These are phyloP conservation scores for Bombyx mandarina DNA, from an alignment of 1,140 invertebrate genomes.

Conservation along the genomic window DNA sequence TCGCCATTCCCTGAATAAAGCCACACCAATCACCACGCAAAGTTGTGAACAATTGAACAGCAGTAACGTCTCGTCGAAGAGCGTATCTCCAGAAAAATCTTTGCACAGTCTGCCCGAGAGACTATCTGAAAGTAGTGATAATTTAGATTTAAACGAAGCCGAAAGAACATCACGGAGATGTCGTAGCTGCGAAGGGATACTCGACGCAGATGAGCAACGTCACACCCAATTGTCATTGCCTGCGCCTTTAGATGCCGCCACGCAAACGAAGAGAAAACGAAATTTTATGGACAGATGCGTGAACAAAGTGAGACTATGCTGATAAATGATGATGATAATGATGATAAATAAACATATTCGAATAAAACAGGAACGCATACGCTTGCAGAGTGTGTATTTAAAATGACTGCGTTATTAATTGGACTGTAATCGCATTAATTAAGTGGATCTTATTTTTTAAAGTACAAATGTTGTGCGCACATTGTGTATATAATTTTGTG, in stretches of 20 bases:
- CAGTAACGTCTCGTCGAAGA: constrained; percentile 45
- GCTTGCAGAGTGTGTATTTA: constrained; percentile 54
- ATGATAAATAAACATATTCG: constrained; percentile 13
- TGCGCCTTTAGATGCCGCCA: constrained; percentile 52
- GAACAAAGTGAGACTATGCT: constrained; percentile 81
- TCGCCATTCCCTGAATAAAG: constrained; percentile 53
- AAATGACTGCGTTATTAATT: constrained; percentile 39
- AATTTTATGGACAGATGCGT: constrained; percentile 86
- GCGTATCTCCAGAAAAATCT: constrained; percentile 48
- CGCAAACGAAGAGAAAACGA: constrained; percentile 74
- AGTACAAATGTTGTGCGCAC: constrained; percentile 63
- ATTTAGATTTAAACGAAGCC: constrained; percentile 35
- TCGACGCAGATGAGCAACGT: constrained; percentile 52
- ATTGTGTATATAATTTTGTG: constrained; percentile 63
- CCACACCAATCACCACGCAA: constrained; percentile 54
- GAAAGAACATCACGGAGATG: constrained; percentile 45
- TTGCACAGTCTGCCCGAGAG: constrained; percentile 52
- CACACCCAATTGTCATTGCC: constrained; percentile 53
- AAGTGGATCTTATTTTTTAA: constrained; percentile 61
- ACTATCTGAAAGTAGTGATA: constrained; percentile 53
- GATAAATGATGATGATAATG: constrained; percentile 21
- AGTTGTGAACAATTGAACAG: constrained; percentile 77
- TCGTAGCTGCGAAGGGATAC: constrained; percentile 60
- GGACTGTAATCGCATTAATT: constrained; percentile 50
- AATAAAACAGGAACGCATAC: constrained; percentile 18